Evolutionary conservation across 1,140 invertebrate genomes (phyloP), one percentile per base, ranked within the genome.

Genomic region (Drosophila kohkoa): DNA sequence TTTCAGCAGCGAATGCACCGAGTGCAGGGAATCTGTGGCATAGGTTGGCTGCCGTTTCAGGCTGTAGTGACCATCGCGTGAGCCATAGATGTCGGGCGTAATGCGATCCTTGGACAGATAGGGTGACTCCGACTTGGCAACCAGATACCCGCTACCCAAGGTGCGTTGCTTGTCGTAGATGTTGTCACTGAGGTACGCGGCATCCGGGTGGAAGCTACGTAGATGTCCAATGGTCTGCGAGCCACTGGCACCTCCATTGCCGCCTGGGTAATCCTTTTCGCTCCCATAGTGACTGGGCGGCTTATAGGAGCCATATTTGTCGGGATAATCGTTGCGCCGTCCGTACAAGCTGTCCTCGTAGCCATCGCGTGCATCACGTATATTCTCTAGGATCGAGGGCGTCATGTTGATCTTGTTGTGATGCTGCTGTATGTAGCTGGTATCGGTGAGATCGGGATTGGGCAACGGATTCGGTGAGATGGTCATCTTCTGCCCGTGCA

Each of bases 391-490:
- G 83, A 95, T 93, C 55, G 94, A 93, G 32, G 94, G 93, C 76
- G 94, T 93, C 89, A 95, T 93, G 71, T 93, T 93, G 16, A 92
- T 92, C 79, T 92, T 92, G 64, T 92, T 92, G 75, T 93, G 94
- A 72, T 93, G 93, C 64, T 92, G 90, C 68, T 92, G 90, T 59
- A 93, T 86, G 92, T 93, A 95, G 52, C 93, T 94, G 32, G 94
- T 94, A 82, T 95, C 95, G 2, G 95, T 95, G 16, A 95, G 93
- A 83, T 96, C 96, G 0, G 96, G 96, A 92, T 96, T 95, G 45
- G 96, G 96, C 64, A 96, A 86, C 0, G 96, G 95, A 81, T 96
- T 96, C 0, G 96, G 96, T 3, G 96, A 96, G 7, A 89, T 90
- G 1, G 94, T 95, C 69, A 90, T 77, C 82, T 95, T 95, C 45